These are phyloP conservation scores for Anthopleura sola DNA, from an alignment of 64 coral and sea anemone species.

Conservation along the genomic window DNA sequence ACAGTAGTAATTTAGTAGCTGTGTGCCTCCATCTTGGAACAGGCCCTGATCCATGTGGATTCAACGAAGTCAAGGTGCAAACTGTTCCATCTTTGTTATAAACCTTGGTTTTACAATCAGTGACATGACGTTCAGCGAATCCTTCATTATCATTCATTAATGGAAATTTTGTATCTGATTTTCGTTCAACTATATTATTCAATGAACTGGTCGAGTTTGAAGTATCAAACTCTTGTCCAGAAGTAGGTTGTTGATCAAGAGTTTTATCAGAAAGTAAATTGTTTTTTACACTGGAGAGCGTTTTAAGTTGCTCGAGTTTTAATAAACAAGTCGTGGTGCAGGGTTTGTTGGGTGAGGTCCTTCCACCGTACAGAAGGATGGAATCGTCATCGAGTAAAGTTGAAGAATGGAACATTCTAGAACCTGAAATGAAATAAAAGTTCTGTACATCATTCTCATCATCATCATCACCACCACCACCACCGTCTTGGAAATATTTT, in stretches of 20 bases:
- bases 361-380: conserved; percentile 67
- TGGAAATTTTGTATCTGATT: neutral
- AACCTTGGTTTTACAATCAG: neutral
- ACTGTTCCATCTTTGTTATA: neutral
- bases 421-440: conserved; percentile 42
- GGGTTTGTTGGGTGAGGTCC: conserved; percentile 72
- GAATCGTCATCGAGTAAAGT: conserved; percentile 36
- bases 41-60: conserved; percentile 37
- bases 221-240: neutral
- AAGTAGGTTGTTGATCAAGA: neutral
- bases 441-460: too few species aligned
- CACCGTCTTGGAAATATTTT: too few species aligned
- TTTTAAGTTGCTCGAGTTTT: neutral
- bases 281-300: neutral
- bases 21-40: conserved; percentile 82
- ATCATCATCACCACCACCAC: too few species aligned
- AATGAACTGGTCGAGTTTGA: neutral
- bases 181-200: neutral
- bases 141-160: neutral
- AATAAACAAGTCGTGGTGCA: conserved; percentile 20
- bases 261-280: neutral
- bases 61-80: neutral
- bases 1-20: conserved; percentile 30
- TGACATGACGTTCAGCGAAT: neutral
- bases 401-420: conserved; percentile 78